phyloP scores from a whole-genome alignment of 1,140 invertebrate species.

The Temnothorax nylanderi region DNA sequence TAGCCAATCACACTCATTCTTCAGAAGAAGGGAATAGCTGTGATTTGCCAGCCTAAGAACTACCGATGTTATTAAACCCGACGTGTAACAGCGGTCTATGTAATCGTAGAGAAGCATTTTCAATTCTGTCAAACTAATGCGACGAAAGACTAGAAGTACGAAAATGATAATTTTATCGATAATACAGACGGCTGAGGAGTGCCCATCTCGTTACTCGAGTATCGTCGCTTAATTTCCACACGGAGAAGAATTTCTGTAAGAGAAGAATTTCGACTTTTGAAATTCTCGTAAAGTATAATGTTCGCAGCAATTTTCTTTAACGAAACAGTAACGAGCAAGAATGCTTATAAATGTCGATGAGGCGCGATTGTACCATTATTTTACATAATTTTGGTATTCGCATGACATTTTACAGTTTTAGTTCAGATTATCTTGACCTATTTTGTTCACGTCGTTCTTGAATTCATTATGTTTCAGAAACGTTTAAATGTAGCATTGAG shows the following conservation, averaged over 20 bases:
- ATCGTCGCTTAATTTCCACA: background rate
- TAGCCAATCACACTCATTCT: no score
- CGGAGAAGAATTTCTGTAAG: background rate
- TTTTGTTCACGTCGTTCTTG: background rate
- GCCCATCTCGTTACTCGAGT: background rate
- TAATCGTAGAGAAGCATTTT: no score
- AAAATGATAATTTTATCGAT: no score
- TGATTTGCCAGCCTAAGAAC: no score
- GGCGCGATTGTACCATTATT: background rate
- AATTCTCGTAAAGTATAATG: background rate
- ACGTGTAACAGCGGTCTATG: no score
- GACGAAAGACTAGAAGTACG: no score
- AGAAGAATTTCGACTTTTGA: background rate
- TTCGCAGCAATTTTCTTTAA: background rate
- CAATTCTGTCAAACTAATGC: no score
- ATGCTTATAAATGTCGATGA: background rate
- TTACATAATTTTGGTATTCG: background rate
- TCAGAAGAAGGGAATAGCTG: no score
- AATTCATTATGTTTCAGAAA: conserved; percentile 1
- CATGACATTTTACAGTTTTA: background rate
- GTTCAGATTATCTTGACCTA: background rate
- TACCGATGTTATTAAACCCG: no score
- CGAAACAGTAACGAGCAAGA: background rate
- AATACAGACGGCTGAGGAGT: no score
- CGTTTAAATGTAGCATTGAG: conserved; percentile 2